These are phyloP conservation scores for Rhodophaea formosa DNA, from an alignment of 2,888 invertebrate species.

Conservation along the genomic window DNA sequence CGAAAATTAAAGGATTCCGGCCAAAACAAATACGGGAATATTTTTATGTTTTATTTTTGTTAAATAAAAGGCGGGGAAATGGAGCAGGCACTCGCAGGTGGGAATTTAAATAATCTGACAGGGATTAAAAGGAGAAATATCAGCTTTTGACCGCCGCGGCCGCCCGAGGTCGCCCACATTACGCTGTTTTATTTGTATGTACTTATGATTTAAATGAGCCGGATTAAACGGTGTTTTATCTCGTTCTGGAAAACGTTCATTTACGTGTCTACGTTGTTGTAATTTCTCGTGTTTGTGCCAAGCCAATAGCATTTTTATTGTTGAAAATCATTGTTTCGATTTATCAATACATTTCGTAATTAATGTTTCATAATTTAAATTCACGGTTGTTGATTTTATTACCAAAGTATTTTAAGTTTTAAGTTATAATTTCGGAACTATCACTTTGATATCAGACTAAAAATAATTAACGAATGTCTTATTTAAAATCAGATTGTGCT, in stretches of 20 bases:
- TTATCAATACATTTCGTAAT: no score
- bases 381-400: no score
- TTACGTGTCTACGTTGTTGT: neutral
- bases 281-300: neutral
- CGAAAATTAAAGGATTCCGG: conserved; percentile 80
- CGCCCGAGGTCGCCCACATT: conserved; percentile 64
- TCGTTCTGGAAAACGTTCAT: neutral
- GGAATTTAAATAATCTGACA: conserved; percentile 82
- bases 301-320: conserved; percentile 23
- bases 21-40: conserved; percentile 79
- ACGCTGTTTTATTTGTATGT: conserved; percentile 61
- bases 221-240: conserved; percentile 31
- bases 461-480: no score
- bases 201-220: conserved; percentile 65
- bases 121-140: conserved; percentile 80
- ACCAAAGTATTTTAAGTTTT: no score
- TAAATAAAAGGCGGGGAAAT: conserved; percentile 66
- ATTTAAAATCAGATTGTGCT: no score
- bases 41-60: conserved; percentile 80
- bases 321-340: conserved; percentile 10
- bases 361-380: no score
- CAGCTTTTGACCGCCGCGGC: conserved; percentile 76
- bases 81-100: conserved; percentile 71
- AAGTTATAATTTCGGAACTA: no score
- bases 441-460: no score